Base-by-base conservation (phyloP, 2,113 vertebrate genomes). In the Lampris megalopsis region DNA sequence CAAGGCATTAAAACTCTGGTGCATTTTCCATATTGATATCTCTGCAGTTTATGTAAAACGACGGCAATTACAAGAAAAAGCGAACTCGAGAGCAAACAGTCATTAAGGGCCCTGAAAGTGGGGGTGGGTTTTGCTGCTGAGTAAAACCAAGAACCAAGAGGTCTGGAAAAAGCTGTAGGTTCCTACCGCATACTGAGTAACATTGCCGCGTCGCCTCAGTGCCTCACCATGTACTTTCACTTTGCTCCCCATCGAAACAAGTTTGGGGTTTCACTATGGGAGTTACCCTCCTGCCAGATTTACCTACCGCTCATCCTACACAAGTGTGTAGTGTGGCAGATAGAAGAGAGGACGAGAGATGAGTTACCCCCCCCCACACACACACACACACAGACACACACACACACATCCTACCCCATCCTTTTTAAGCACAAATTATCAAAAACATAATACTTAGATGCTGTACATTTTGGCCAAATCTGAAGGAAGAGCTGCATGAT, bases 11-110 rank as follows among this genome's bases (percentile, higher is more conserved):
- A 53, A 74, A 24, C 56, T 37, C 9, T 59, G 0, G 5, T 13
- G 59, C 63, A 47, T 52, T 56, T 53, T 42, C 50, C n/a, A 54
- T 38, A 71, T 72, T 62, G 86, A 80, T 24, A 24, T 85, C 81
- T 81, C 81, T 84, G 59, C 84, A 86, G 76, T 92, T 94, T 94
- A 92, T 88, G 82, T 73, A 91, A 94, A 94, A 93, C 73, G 80
- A 65, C 61, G 68, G 65, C 85, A 88, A 90, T 94, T 94, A 94
- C 93, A 94, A 94, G 93, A 95, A 95, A 81, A 77, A 53, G 84
- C 79, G 43, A 60, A 36, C 86, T 86, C 87, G 85, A 91, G 85
- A 85, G 77, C 47, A 45, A 83, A 70, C 24, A 53, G 8, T 43
- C 81, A 57, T 9, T 13, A 52, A 10, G 42, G 73, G 56, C 37